phyloP scores from a whole-genome alignment of 2,888 invertebrate genomes.

The Lepidonotus clava region DNA sequence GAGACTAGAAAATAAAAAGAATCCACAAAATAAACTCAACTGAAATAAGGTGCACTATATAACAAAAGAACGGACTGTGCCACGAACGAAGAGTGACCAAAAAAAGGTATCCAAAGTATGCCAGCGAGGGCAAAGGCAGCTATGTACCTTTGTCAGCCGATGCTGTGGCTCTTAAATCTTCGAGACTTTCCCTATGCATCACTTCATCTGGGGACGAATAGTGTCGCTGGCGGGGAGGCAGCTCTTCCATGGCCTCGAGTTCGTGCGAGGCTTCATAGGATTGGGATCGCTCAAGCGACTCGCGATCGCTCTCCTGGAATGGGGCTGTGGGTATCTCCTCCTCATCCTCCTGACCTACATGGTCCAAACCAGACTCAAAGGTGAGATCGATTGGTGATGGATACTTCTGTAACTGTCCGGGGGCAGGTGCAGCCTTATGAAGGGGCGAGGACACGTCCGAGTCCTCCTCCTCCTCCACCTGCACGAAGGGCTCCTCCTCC shows the following conservation, averaged over 20 bases:
- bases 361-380: slow-evolving; percentile 73
- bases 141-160: slow-evolving; percentile 57
- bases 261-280: slow-evolving; percentile 55
- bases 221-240: slow-evolving; percentile 42
- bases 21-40: not conserved
- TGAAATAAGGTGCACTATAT: not conserved
- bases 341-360: slow-evolving; percentile 65
- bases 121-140: slow-evolving; percentile 51
- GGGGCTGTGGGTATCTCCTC: slow-evolving; percentile 48
- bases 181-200: slow-evolving; percentile 51
- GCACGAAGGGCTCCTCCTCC: not conserved
- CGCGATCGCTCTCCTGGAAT: slow-evolving; percentile 27
- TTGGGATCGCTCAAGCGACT: slow-evolving; percentile 55
- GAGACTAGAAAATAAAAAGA: not conserved
- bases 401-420: slow-evolving; percentile 50
- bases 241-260: slow-evolving; percentile 30
- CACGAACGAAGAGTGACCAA: slow-evolving; percentile 32
- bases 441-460: slow-evolving; percentile 19
- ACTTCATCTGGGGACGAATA: slow-evolving; percentile 59
- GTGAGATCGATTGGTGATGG: slow-evolving; percentile 72
- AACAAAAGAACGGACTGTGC: not conserved
- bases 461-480: slow-evolving; percentile 36
- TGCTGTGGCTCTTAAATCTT: not conserved
- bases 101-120: slow-evolving; percentile 11
- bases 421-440: slow-evolving; percentile 45